These are phyloP conservation scores for Biston stratarius DNA, from an alignment of 2,888 invertebrate species.

Conservation along the genomic window DNA sequence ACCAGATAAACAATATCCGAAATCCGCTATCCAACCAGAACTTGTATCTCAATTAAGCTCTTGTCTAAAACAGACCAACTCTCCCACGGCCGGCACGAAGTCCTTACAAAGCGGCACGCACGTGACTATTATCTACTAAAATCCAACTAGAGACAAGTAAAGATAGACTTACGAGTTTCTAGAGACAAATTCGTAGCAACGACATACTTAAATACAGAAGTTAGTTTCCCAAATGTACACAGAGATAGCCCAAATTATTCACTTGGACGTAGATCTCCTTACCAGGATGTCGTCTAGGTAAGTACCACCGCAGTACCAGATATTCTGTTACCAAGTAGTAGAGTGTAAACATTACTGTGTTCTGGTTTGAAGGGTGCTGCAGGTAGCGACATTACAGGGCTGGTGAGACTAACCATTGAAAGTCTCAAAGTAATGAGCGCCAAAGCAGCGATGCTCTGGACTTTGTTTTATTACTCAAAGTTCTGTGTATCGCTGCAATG, in stretches of 20 bases:
- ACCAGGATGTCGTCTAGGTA: too few relatives aligned
- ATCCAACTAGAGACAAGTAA: constrained; percentile 6
- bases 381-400: too few relatives aligned
- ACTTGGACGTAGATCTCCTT: too few relatives aligned
- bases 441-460: too few relatives aligned
- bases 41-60: constrained; percentile 23
- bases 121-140: constrained; percentile 23
- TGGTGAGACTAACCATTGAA: too few relatives aligned
- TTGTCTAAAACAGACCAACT: background rate
- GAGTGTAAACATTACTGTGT: too few relatives aligned
- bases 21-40: background rate
- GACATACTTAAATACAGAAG: background rate
- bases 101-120: constrained; percentile 18
- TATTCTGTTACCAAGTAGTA: too few relatives aligned
- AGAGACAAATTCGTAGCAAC: background rate
- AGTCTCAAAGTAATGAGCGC: too few relatives aligned
- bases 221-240: background rate
- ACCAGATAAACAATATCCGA: constrained; percentile 9
- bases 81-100: constrained; percentile 8
- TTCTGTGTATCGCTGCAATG: too few relatives aligned
- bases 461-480: too few relatives aligned
- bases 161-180: constrained; percentile 8
- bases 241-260: background rate
- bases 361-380: too few relatives aligned
- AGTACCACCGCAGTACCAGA: too few relatives aligned